phyloP scores from a whole-genome alignment of 2,888 invertebrate genomes.

The Drosophila leonis region DNA sequence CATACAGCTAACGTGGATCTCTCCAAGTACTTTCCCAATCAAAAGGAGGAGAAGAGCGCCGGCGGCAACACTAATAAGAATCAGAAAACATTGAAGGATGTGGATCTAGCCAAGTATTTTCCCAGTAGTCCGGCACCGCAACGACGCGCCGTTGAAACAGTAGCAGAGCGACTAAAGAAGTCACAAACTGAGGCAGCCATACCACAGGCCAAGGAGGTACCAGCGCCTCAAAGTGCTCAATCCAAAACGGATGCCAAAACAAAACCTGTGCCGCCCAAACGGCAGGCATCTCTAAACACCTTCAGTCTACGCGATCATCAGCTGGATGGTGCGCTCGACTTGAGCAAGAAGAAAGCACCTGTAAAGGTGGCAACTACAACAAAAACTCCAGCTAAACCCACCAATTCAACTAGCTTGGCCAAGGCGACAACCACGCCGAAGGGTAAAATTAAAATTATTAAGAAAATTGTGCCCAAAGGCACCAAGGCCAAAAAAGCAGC shows the following conservation, averaged over 20 bases:
- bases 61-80: conserved; percentile 81
- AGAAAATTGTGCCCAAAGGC: conserved; percentile 83
- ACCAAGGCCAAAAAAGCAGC: conserved; percentile 73
- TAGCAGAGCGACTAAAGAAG: conserved; percentile 80
- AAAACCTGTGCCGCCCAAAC: conserved; percentile 62
- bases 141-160: conserved; percentile 79
- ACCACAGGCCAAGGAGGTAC: conserved; percentile 21
- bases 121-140: conserved; percentile 83
- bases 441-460: conserved; percentile 80
- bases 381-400: conserved; percentile 21
- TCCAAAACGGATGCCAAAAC: conserved; percentile 20
- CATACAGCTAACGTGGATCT: conserved; percentile 82
- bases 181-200: conserved; percentile 76
- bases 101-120: conserved; percentile 85
- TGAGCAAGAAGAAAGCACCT: conserved; percentile 73
- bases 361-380: conserved; percentile 34
- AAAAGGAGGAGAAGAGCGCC: conserved; percentile 80
- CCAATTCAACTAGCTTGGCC: conserved; percentile 45
- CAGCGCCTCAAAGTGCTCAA: conserved; percentile 2
- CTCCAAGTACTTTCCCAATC: conserved; percentile 85
- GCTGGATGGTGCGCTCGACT: conserved; percentile 84
- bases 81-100: conserved; percentile 85
- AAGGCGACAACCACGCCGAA: conserved; percentile 68
- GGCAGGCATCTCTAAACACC: conserved; percentile 63
- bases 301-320: conserved; percentile 84